Evolutionary conservation across 2,113 vertebrate species (phyloP), one percentile per base, ranked within the genome.

Genomic region (Cottus gobio): DNA sequence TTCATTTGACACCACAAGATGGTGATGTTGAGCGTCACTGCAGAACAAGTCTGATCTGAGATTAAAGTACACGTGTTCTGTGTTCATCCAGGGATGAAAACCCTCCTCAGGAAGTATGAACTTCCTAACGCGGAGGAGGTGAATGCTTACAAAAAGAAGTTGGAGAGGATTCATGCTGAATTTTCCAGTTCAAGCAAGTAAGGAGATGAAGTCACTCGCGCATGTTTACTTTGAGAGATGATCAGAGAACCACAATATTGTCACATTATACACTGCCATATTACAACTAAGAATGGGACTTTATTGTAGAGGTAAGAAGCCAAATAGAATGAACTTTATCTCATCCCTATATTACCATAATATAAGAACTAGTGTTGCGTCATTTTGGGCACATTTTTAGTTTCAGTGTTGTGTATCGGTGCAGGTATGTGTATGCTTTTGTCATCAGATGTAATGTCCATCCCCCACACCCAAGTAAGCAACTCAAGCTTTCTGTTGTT

Each of bases 91-190:
- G 98, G 93, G 65, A 97, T 98, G 92, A 97, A 97, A 91, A 96
- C 91, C 46, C 93, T 98, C 24, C 93, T 98, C 0, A 98, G 97
- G 89, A 97, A 96, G 73, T 97, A 98, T 0, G 96, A 98, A 56
- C 91, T 95, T 66, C 96, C 97, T 0, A 96, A 94, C 85, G 5
- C 91, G 16, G 97, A 98, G 30, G 97, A 96, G 56, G 94, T 99
- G 71, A 94, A 90, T 30, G 5, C 68, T 69, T 94, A 94, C 83
- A 98, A 99, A 85, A 96, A 96, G 90, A 99, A 97, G 79, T 61
- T 99, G 74, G 97, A 98, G 85, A 96, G 95, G 87, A 96, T 97
- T 85, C 96, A 99, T 57, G 93, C 94, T n/a, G 96, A 98, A 52
- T 95, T 97, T 85, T 81, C 73, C 15, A 87, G 62, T 42, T 46